Base-by-base conservation (phyloP, 2,797 vertebrate species). In the Chaetophractus vellerosus region DNA sequence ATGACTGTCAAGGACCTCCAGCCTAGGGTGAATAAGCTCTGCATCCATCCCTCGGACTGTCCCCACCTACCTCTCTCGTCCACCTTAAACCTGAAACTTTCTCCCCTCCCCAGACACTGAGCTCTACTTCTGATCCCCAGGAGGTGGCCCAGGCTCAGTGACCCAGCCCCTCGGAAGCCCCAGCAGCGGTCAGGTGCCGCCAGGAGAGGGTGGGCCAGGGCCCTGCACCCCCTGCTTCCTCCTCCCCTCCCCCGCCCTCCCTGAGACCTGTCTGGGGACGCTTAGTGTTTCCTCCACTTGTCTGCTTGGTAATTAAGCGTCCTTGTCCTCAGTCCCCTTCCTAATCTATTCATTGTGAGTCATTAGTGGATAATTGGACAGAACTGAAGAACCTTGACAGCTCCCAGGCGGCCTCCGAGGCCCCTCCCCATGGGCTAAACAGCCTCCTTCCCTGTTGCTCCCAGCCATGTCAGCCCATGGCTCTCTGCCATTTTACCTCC, bases 331-430 rank as follows among this genome's bases (percentile, higher is more conserved):
- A 66, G 82, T 95, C 87, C 91, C 94, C 96, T 96, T 93, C 93
- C 94, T 97, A 97, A 97, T 96, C 91, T 96, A 84, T 92, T 95
- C 96, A 85, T 75, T 90, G 89, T 91, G 95, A 96, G 91, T 96
- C 96, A 93, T 97, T 95, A 97, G 95, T 79, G 75, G 94, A 57
- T 96, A 97, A 97, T 87, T 96, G 93, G 85, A 93, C 91, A 79
- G 55, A 86, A 81, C 78, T 69, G 52, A 80, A 91, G 94, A 96
- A 86, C 19, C 81, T 48, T 93, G 90, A 96, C 94, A 96, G 97
- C 82, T 94, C 66, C 82, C 92, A 76, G 71, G 85, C 50, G 68
- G 87, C 94, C 85, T 23, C 36, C 0, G 2, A 86, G 55, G 57
- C 69, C 18, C 72, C 38, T 41, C 90, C 85, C 74, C 68, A 2